Conservation (phyloP, 2,888 invertebrate genomes). For the Thecocarcelia acutangulata region DNA sequence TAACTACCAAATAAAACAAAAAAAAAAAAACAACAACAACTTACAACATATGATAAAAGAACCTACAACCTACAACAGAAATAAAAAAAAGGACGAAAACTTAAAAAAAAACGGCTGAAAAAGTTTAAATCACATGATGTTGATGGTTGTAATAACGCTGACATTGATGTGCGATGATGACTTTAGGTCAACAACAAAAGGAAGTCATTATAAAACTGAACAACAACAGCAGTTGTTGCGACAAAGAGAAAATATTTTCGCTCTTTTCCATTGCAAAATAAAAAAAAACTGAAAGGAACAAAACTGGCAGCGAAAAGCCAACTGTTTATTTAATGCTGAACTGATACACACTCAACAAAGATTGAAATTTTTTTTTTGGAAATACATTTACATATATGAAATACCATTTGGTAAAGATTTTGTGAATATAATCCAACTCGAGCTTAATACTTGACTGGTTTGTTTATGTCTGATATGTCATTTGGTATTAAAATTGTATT, state of each 20-base stretch:
- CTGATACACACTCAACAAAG: slow-evolving; percentile 25
- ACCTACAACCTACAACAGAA: neutral
- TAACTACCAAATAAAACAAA: neutral
- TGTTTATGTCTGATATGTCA: no score
- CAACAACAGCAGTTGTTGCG: slow-evolving; percentile 35
- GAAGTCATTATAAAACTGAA: slow-evolving; percentile 65
- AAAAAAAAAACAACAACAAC: neutral
- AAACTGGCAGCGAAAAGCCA: neutral
- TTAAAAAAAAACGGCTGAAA: slow-evolving; percentile 16
- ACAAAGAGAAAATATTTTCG: slow-evolving; percentile 22
- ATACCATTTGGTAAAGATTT: no score
- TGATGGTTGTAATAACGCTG: slow-evolving; percentile 35
- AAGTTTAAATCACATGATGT: slow-evolving; percentile 35
- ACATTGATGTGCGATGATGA: slow-evolving; percentile 45
- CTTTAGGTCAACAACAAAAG: slow-evolving; percentile 65
- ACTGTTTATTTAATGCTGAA: slow-evolving; percentile 12
- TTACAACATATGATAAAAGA: slow-evolving; percentile 5
- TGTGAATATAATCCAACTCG: neutral
- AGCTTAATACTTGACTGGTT: no score
- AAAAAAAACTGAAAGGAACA: neutral
- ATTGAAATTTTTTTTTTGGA: slow-evolving; percentile 28
- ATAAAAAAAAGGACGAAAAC: neutral
- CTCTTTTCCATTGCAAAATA: neutral
- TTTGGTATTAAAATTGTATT: no score
- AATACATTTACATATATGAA: slow-evolving; percentile 3